phyloP scores from a whole-genome alignment of 2,888 invertebrate genomes.

The Agrilus cyanescens region DNA sequence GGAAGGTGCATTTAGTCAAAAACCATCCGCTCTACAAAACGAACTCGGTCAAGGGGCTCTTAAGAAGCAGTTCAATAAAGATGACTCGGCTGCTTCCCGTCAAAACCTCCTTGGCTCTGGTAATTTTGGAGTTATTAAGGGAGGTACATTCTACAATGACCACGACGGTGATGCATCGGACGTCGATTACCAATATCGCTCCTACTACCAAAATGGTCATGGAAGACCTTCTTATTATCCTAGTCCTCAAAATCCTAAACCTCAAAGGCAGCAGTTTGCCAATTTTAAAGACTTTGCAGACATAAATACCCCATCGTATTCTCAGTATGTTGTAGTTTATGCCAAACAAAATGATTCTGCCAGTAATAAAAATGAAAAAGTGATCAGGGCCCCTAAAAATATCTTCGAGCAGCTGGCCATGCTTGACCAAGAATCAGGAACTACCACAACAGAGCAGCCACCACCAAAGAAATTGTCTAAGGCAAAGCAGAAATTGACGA shows the following conservation, averaged over 20 bases:
- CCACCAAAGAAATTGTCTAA: conserved; percentile 42
- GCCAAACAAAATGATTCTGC: conserved; percentile 66
- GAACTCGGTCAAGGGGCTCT: neutral
- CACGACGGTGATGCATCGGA: conserved; percentile 53
- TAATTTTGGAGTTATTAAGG: conserved; percentile 75
- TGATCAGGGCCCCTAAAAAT: conserved; percentile 53
- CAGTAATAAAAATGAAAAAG: conserved; percentile 39
- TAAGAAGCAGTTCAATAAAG: neutral
- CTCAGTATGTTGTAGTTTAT: conserved; percentile 73
- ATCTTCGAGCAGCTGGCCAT: conserved; percentile 70
- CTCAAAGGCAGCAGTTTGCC: conserved; percentile 71
- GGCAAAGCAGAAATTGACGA: conserved; percentile 52
- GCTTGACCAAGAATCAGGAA: conserved; percentile 46
- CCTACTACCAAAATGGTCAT: conserved; percentile 58
- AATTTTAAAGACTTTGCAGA: conserved; percentile 86
- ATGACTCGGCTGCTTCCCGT: conserved; percentile 19
- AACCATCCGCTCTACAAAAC: conserved; percentile 30
- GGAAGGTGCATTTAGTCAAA: conserved; percentile 50
- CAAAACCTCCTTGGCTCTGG: conserved; percentile 66
- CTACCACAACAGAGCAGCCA: conserved; percentile 16
- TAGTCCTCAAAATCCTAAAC: conserved; percentile 54
- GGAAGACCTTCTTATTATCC: conserved; percentile 52
- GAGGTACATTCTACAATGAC: conserved; percentile 74
- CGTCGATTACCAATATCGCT: conserved; percentile 40
- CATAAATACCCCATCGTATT: conserved; percentile 74